These are phyloP conservation scores for Leptopterna dolabrata DNA, from an alignment of 2,888 invertebrate species.

Conservation along the genomic window DNA sequence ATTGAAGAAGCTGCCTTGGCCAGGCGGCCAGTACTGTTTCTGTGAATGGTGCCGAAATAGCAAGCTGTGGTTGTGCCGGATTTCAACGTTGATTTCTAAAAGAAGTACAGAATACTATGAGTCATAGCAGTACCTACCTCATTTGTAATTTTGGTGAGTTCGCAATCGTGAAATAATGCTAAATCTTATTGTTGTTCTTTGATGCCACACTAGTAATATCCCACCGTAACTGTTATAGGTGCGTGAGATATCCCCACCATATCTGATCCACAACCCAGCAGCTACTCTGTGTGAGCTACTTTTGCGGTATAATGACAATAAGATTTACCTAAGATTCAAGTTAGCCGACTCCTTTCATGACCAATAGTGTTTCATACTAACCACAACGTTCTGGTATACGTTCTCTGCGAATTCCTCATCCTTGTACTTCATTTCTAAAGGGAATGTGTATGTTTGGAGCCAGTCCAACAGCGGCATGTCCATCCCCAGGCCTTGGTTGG, in stretches of 20 bases:
- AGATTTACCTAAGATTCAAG: background rate
- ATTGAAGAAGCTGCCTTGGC: constrained; percentile 75
- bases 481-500: constrained; percentile 85
- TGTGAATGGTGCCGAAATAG: constrained; percentile 85
- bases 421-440: constrained; percentile 79
- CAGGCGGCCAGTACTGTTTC: constrained; percentile 77
- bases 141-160: too few species aligned
- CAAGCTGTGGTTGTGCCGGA: constrained; percentile 91
- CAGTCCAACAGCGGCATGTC: constrained; percentile 85
- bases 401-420: constrained; percentile 76
- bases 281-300: too few species aligned
- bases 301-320: background rate
- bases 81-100: constrained; percentile 78
- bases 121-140: too few species aligned
- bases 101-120: too few species aligned
- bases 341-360: background rate
- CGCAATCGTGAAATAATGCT: too few species aligned
- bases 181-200: too few species aligned
- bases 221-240: too few species aligned
- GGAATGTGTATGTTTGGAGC: constrained; percentile 88
- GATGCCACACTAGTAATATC: too few species aligned
- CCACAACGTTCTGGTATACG: constrained; percentile 84
- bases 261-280: too few species aligned
- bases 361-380: constrained; percentile 68
- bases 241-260: too few species aligned